Base-by-base conservation (phyloP, 2,888 invertebrate species). In the Spisula solida region DNA sequence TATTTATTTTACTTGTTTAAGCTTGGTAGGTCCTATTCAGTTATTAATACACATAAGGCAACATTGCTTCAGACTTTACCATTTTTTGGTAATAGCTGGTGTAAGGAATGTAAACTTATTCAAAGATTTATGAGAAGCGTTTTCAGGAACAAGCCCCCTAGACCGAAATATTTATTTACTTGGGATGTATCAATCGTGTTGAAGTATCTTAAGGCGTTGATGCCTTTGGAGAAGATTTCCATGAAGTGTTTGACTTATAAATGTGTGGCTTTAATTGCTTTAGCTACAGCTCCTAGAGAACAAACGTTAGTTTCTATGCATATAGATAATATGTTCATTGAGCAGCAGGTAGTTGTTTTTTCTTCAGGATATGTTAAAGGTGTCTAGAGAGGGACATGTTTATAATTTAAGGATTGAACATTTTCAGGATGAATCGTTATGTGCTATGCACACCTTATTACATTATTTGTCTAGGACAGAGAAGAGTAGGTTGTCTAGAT, bases 211-310 rank as follows among this genome's bases (percentile, higher is more conserved):
- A 41, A 31, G 48, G 55, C 81, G n/a, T 70, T 87, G 6, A 82
- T 55, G 16, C 88, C 90, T 6, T 48, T 92, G 56, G 25, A 80
- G 10, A 81, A 75, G 20, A 78, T 90, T 29, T 31, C 79, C 70
- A 66, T 90, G 25, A 90, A 91, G 51, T 12, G 60, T 18, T 60
- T 91, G 12, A 90, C 90, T 34, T 80, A 87, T 29, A 92, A 92
- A 82, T 29, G 83, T n/a, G 87, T 88, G 29, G 83, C 91, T 34
- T 56, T 92, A 18, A 80, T 88, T 41, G 83, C 92, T 48, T 41
- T 92, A 18, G 55, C 82, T 0, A 86, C 85, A 47, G 91, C 89
- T 25, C 88, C 88, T n/a, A 88, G 89, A 86, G 88, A 85, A 51
- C 89, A 88, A 47, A 82, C 88, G 41, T 80, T 88, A 34, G 83